A percentile compares a stretch with the other conserved stretches of the same genome.
phyloP scores from a whole-genome alignment of 2,797 vertebrate species.

The Meriones psammophilus region DNA sequence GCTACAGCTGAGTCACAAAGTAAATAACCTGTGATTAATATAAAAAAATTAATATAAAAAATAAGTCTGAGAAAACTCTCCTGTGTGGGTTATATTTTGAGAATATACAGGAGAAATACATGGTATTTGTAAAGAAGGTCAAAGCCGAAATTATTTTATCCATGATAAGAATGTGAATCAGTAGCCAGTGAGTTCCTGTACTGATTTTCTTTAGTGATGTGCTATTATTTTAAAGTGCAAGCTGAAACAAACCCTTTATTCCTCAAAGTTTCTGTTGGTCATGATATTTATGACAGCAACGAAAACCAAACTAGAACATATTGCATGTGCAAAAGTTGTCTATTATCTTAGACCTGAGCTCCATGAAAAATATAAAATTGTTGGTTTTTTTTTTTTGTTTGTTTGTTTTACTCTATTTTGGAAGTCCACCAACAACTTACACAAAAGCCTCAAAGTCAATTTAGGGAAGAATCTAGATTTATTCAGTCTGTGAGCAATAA shows the following conservation, averaged over 20 bases:
- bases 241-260: not conserved
- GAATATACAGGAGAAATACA: not conserved
- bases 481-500: not conserved
- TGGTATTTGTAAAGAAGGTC: not conserved
- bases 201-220: not conserved
- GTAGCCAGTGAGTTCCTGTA: not conserved
- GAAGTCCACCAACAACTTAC: not conserved
- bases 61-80: not conserved
- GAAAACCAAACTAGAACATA: not conserved
- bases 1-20: too few relatives aligned
- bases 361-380: not conserved
- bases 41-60: not conserved
- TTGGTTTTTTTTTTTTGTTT: not conserved
- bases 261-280: not conserved
- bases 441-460: constrained; percentile 5
- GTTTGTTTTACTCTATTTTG: not conserved
- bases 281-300: not conserved
- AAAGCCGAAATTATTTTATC: not conserved
- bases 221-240: not conserved
- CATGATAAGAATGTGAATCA: not conserved
- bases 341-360: not conserved
- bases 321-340: not conserved
- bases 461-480: not conserved
- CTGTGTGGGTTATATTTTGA: not conserved
- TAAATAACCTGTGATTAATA: not conserved